Evolutionary conservation across 2,888 invertebrate species (phyloP), one percentile per base, ranked within the genome.

Genomic region (Notodonta dromedarius): DNA sequence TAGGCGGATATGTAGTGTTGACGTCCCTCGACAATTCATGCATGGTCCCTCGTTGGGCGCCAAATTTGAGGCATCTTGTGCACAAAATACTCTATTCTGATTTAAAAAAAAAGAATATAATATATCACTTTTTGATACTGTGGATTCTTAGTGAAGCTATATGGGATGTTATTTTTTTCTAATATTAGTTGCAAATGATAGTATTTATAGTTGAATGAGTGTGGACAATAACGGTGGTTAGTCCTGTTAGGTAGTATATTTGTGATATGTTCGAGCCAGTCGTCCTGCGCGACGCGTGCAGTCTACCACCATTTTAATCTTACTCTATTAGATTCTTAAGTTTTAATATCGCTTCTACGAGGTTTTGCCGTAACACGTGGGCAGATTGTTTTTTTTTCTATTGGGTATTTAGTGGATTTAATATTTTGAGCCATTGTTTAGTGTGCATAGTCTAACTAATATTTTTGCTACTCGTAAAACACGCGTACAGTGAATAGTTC

Each of bases 141-240:
- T 71, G 65, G 66, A 70, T 63, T 60, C 72, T 68, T 72, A 81
- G 79, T 81, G 74, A 81, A 76, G 79, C 82, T 80, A 78, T 75
- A 80, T 74, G 77, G 77, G 63, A 70, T 66, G 66, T 71, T 76
- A 68, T 69, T 79, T 69, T 79, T 84, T 84, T 73, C 65, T 69
- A 72, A 79, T 84, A 88, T 90, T 85, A 84, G 88, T 91, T 91
- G 91, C 90, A 84, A 84, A 78, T 79, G 80, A 76, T 89, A 90
- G 87, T 87, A 81, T 87, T 87, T 84, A 84, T 86, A 86, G 86
- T 76, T 82, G 86, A 77, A 85, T 86, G 89, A 87, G 85, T 83
- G 87, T 84, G 91, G 92, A 92, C 93, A 93, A 92, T 93, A 92
- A 92, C 66, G 86, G 87, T 87, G 88, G 89, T 85, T 78, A 76